A percentile compares a stretch with the other conserved stretches of the same genome.
phyloP scores from a whole-genome alignment of 1,140 invertebrate species.

The Heliconius hermathena region DNA sequence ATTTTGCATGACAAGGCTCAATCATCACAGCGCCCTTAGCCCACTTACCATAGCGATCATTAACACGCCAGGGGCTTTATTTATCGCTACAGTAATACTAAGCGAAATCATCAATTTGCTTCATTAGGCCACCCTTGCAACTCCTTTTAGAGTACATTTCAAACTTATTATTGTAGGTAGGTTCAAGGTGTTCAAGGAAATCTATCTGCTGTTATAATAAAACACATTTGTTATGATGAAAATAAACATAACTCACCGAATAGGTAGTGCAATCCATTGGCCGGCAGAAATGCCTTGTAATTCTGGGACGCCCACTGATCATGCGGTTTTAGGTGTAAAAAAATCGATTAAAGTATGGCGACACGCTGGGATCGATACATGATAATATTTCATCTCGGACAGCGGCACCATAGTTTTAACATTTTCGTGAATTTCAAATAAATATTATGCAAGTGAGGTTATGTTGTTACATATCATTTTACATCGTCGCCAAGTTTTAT shows the following conservation, averaged over 20 bases:
- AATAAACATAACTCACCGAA: slow-evolving; percentile 77
- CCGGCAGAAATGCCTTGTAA: slow-evolving; percentile 76
- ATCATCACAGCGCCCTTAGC: slow-evolving; percentile 34
- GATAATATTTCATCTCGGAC: slow-evolving; percentile 77
- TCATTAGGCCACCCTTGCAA: slow-evolving; percentile 60
- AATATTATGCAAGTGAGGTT: slow-evolving; percentile 63
- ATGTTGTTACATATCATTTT: slow-evolving; percentile 68
- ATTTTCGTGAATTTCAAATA: slow-evolving; percentile 78
- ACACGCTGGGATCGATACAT: slow-evolving; percentile 78
- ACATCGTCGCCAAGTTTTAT: slow-evolving; percentile 61
- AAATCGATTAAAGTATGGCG: slow-evolving; percentile 79
- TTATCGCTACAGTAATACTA: slow-evolving; percentile 26
- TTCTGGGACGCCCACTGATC: slow-evolving; percentile 70
- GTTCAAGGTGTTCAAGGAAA: slow-evolving; percentile 37
- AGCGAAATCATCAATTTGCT: slow-evolving; percentile 38
- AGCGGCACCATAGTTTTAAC: slow-evolving; percentile 65
- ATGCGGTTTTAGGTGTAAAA: slow-evolving; percentile 81
- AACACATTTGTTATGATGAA: slow-evolving; percentile 66
- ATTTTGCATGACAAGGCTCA: slow-evolving; percentile 60
- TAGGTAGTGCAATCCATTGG: slow-evolving; percentile 55
- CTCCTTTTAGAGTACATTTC: slow-evolving; percentile 60
- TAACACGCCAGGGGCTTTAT: slow-evolving; percentile 21
- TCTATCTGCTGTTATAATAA: slow-evolving; percentile 50
- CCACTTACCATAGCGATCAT: slow-evolving; percentile 16
- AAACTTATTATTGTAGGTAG: slow-evolving; percentile 32